Conservation (phyloP, 2,113 vertebrate species). For the Leptobrachium ailaonicum region DNA sequence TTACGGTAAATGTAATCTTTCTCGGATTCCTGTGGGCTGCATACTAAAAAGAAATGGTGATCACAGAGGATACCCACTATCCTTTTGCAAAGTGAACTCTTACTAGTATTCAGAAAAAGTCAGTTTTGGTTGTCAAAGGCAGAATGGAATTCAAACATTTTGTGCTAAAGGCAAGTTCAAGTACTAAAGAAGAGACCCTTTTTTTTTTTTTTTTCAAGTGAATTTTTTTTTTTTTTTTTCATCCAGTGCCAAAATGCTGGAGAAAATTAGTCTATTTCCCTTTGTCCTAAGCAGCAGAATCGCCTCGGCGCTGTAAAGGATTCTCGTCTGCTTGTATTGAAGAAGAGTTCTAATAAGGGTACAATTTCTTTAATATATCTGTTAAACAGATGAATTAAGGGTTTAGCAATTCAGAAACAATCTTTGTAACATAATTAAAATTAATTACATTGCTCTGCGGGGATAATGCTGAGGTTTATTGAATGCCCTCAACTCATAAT, state of each 20-base stretch:
- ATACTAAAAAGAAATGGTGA: conserved; percentile 81
- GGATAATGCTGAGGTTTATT: conserved; percentile 58
- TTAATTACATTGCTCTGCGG: conserved; percentile 59
- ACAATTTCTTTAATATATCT: conserved; percentile 54
- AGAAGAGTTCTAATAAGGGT: conserved; percentile 60
- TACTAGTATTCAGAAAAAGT: conserved; percentile 61
- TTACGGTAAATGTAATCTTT: conserved; percentile 85
- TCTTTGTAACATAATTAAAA: conserved; percentile 64
- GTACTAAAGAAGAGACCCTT: conserved; percentile 57
- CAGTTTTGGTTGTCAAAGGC: conserved; percentile 62
- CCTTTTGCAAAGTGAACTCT: conserved; percentile 71
- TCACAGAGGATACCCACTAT: conserved; percentile 71
- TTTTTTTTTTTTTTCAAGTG: conserved; percentile 55
- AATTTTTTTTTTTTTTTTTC: conserved; percentile 61
- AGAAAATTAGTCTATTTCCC: conserved; percentile 56
- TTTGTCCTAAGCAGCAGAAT: conserved; percentile 50
- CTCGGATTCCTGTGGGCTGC: conserved; percentile 80
- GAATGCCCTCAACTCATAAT: conserved; percentile 44
- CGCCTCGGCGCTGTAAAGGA: conserved; percentile 51
- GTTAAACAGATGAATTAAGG: conserved; percentile 56
- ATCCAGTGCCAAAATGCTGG: conserved; percentile 55
- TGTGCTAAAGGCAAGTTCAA: conserved; percentile 65
- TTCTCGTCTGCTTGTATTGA: conserved; percentile 51
- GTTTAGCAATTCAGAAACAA: conserved; percentile 60
- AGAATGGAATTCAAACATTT: conserved; percentile 65